Evolutionary conservation across 2,113 vertebrate species (phyloP).

Genomic region (Porphyrio hochstetteri): DNA sequence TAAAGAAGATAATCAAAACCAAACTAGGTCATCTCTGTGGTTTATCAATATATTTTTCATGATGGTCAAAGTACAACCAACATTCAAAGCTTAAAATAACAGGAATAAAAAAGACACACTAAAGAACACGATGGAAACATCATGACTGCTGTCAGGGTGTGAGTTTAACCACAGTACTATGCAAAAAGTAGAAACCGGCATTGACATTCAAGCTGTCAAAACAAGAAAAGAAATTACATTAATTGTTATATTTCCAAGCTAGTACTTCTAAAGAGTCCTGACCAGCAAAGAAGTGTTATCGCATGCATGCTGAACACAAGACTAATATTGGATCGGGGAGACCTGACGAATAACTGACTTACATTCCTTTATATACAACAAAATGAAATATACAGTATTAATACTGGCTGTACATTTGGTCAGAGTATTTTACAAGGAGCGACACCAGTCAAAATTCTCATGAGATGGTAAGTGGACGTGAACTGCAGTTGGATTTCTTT

Average conservation of each 20-base stretch:
- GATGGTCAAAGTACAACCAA: conserved; percentile 80
- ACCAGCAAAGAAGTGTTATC: conserved; percentile 59
- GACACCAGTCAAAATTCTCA: neutral
- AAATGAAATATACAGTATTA: conserved; percentile 68
- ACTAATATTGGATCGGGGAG: conserved; percentile 42
- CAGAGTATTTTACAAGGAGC: conserved; percentile 37
- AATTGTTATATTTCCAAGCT: conserved; percentile 44
- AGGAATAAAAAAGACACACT: conserved; percentile 56
- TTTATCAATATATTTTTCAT: conserved; percentile 64
- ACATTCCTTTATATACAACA: conserved; percentile 77
- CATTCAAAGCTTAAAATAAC: conserved; percentile 77
- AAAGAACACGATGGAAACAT: conserved; percentile 78
- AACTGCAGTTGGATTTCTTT: neutral
- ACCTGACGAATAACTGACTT: conserved; percentile 57
- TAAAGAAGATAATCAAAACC: conserved; percentile 10
- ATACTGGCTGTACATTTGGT: conserved; percentile 59
- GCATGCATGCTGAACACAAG: conserved; percentile 75
- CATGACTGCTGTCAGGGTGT: conserved; percentile 80
- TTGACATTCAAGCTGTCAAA: conserved; percentile 83
- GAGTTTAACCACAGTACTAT: conserved; percentile 80
- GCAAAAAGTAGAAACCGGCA: conserved; percentile 73
- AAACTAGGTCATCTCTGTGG: conserved; percentile 36
- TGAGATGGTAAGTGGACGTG: rapidly evolving
- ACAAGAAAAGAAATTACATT: conserved; percentile 54
- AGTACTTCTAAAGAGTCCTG: conserved; percentile 57